These are phyloP conservation scores for Craseonycteris thonglongyai DNA, from an alignment of 2,113 vertebrate genomes.

Conservation along the genomic window DNA sequence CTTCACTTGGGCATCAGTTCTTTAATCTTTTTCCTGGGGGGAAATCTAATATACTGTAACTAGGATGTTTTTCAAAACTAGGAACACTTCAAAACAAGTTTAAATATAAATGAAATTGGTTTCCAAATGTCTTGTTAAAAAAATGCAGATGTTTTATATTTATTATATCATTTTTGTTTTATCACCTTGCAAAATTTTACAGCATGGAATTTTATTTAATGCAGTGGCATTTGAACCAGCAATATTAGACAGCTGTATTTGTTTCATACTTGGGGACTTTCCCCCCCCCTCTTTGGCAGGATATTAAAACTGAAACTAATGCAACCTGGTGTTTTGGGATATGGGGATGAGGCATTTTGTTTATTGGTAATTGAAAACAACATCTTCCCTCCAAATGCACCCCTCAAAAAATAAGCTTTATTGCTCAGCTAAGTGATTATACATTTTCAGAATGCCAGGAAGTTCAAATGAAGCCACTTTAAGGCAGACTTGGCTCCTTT, in stretches of 20 bases:
- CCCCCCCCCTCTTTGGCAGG: conserved; percentile 67
- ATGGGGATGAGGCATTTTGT: conserved; percentile 72
- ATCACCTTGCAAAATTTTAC: conserved; percentile 84
- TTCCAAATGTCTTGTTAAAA: conserved; percentile 80
- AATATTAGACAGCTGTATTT: conserved; percentile 81
- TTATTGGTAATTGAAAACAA: conserved; percentile 69
- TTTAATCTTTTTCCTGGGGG: conserved; percentile 74
- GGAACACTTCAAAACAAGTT: conserved; percentile 81
- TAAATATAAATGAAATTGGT: conserved; percentile 81
- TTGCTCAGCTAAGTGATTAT: conserved; percentile 66
- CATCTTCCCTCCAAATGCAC: conserved; percentile 38
- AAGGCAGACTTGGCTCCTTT: conserved; percentile 27
- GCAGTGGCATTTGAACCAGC: conserved; percentile 76
- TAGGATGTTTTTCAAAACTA: conserved; percentile 75
- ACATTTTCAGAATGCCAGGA: conserved; percentile 62
- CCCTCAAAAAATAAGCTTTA: conserved; percentile 5
- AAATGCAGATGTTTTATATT: conserved; percentile 84
- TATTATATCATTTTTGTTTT: conserved; percentile 84
- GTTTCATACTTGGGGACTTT: conserved; percentile 72
- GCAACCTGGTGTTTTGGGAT: conserved; percentile 76
- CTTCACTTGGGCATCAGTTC: conserved; percentile 66
- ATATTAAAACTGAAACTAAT: conserved; percentile 82
- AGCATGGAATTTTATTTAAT: conserved; percentile 82
- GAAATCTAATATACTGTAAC: conserved; percentile 76
- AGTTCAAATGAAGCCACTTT: conserved; percentile 51